These are phyloP conservation scores for Microvelia longipes DNA, from an alignment of 1,140 invertebrate genomes.

Conservation along the genomic window DNA sequence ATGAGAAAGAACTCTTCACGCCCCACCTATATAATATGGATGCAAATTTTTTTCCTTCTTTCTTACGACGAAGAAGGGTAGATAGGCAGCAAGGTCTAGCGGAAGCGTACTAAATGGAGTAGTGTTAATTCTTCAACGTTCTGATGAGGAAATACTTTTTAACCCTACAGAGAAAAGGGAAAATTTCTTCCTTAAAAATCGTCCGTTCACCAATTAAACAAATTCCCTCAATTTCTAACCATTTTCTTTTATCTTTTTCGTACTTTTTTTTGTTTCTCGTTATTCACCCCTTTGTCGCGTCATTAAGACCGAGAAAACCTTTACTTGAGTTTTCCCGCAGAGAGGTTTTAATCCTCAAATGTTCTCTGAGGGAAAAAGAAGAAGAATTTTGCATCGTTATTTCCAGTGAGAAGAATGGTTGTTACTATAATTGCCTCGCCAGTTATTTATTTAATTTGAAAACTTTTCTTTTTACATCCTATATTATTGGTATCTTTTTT, in stretches of 20 bases:
- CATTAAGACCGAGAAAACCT: not conserved
- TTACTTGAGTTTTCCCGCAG: not conserved
- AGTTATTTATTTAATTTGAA: not conserved
- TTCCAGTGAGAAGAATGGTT: not conserved
- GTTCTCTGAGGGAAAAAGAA: not conserved
- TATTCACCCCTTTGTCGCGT: not conserved
- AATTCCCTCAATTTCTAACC: not conserved
- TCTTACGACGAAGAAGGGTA: not conserved
- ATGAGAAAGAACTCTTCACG: not conserved
- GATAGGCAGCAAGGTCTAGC: not conserved
- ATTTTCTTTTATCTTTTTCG: not conserved
- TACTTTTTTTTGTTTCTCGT: not conserved
- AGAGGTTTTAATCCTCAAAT: not conserved
- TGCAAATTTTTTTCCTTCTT: not conserved
- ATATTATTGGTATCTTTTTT: too few species aligned
- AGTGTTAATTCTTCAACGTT: not conserved
- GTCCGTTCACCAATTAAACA: not conserved
- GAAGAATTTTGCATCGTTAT: not conserved
- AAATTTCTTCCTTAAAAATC: not conserved
- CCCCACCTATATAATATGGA: not conserved
- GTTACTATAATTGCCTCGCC: not conserved
- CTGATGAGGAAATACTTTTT: not conserved
- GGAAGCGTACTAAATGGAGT: not conserved
- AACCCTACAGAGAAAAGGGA: not conserved
- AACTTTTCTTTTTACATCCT: not conserved